Base-by-base conservation (phyloP, 2,113 vertebrate species). In the Tricholaema leucomelas region DNA sequence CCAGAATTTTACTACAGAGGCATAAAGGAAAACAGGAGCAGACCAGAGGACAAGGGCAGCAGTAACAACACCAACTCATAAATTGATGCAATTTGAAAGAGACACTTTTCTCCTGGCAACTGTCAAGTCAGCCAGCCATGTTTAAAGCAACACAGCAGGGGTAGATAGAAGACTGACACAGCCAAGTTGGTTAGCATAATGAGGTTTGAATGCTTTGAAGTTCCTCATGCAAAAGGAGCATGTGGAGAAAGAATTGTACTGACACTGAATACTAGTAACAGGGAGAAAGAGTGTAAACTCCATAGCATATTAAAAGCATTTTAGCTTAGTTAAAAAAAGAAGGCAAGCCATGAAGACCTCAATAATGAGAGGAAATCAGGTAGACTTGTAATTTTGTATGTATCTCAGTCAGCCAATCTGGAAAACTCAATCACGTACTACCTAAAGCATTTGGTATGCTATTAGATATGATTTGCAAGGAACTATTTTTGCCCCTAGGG, bases 161-260 rank as follows among this genome's bases (percentile, higher is more conserved):
- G 10, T 4, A 30, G 67, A 12, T 0, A 5, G 4, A 31, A 30
- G n/a, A 28, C 28, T 70, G 16, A 10, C 35, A 10, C 24, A 28
- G 12, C 15, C 33, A 27, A 42, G 11, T 16, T n/a, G 15, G 33
- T 17, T 25, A 52, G 23, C 13, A 1, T 18, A 36, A 54, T 0
- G 1, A n/a, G 3, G 2, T 46, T 23, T 42, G 28, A 70, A 79
- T 28, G 46, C 33, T 79, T 20, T 30, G 52, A 82, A 77, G 46
- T 28, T 81, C 28, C 19, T 67, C 55, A 59, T 10, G 19, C 28
- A 82, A 66, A 85, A 93, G 27, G 2, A 70, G 6, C 3, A 33
- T 0, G 1, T 40, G 40, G 5, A 42, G 25, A 69, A 80, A 91
- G 46, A 63, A 46, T 0, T 38, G 10, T 9, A 36, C 10, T 50